These are phyloP conservation scores for Nezara viridula DNA, from an alignment of 2,888 invertebrate species.

Conservation along the genomic window DNA sequence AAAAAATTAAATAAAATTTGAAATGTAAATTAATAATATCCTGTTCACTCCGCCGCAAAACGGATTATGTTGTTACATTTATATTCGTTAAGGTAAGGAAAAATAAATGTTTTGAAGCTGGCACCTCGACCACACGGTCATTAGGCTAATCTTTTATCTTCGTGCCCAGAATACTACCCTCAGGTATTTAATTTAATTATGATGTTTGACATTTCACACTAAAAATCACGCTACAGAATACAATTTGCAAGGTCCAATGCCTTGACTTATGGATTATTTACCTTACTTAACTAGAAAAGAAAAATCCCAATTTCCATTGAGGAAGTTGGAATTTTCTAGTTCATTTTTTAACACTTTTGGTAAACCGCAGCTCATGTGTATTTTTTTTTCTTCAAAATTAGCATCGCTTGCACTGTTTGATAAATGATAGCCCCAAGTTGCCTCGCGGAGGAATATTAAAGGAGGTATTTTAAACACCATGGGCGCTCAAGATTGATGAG, in stretches of 20 bases:
- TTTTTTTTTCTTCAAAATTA: background rate
- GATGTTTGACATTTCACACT: background rate
- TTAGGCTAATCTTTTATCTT: background rate
- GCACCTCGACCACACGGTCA: background rate
- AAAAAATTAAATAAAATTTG: too few species aligned
- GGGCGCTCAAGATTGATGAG: background rate
- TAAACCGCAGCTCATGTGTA: background rate
- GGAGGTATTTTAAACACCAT: slow-evolving; percentile 8
- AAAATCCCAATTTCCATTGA: background rate
- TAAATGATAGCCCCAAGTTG: background rate
- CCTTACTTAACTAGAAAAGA: background rate
- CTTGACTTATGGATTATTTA: too few species aligned
- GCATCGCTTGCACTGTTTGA: background rate
- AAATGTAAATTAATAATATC: too few species aligned
- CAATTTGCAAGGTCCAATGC: background rate
- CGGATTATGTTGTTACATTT: too few species aligned
- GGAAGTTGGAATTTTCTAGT: background rate
- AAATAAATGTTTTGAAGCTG: background rate
- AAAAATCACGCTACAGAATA: background rate
- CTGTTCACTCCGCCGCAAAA: too few species aligned
- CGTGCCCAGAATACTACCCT: background rate
- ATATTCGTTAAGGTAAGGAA: background rate
- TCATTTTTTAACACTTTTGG: too few species aligned
- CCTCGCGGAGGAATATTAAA: background rate
- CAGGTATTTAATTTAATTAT: background rate